These are phyloP conservation scores for Epinotia demarniana DNA, from an alignment of 2,888 invertebrate species.

Conservation along the genomic window DNA sequence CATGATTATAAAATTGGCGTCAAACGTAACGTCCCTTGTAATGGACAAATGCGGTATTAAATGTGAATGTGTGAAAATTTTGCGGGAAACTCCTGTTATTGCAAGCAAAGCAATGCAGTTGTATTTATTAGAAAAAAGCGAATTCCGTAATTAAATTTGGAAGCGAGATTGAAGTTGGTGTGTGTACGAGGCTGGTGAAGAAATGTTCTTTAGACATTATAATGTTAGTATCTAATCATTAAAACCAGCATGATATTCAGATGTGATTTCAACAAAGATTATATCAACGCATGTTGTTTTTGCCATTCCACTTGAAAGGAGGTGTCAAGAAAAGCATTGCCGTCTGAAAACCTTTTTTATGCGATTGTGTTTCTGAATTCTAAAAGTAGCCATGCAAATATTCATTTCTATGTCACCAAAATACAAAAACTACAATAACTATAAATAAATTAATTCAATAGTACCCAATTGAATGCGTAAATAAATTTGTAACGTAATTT, in stretches of 20 bases:
- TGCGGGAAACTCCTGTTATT: constrained; percentile 29
- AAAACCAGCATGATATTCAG: not conserved
- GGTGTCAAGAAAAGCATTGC: too few relatives aligned
- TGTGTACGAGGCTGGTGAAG: constrained; percentile 24
- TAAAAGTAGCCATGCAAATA: too few relatives aligned
- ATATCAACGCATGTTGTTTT: too few relatives aligned
- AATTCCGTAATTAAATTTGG: constrained; percentile 52
- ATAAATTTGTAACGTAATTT: constrained; percentile 48
- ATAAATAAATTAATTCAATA: not conserved
- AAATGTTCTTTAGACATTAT: not conserved
- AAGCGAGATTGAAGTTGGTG: constrained; percentile 54
- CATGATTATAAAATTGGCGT: constrained; percentile 25
- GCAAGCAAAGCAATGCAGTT: constrained; percentile 70
- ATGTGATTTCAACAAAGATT: not conserved
- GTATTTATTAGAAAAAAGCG: constrained; percentile 32
- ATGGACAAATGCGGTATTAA: constrained; percentile 12
- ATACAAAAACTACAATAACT: too few relatives aligned
- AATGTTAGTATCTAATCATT: not conserved
- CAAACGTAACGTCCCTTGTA: constrained; percentile 7
- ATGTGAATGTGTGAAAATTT: constrained; percentile 11
- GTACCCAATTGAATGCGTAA: constrained; percentile 33
- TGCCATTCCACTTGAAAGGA: too few relatives aligned
- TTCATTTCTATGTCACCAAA: too few relatives aligned
- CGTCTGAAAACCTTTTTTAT: too few relatives aligned
- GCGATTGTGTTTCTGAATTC: too few relatives aligned